phyloP scores from a whole-genome alignment of 2,113 vertebrate species.

The Tonatia bakeri region DNA sequence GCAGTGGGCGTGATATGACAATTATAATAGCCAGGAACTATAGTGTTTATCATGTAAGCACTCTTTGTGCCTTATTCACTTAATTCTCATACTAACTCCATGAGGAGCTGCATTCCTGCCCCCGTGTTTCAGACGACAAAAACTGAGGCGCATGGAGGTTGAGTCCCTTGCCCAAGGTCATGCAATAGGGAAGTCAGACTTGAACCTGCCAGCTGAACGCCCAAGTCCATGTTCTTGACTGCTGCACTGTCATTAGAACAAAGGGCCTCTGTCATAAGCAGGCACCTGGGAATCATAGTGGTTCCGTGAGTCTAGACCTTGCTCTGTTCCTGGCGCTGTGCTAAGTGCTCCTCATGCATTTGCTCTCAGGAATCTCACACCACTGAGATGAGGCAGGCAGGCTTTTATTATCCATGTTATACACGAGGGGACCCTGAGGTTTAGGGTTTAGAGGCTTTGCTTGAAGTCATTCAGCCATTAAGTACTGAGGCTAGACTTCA shows the following conservation, averaged over 20 bases:
- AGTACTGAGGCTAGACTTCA: not conserved
- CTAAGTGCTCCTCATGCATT: not conserved
- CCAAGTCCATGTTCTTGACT: not conserved
- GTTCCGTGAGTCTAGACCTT: not conserved
- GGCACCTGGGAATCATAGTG: not conserved
- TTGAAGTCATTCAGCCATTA: no score
- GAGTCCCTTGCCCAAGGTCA: not conserved
- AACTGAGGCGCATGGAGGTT: not conserved
- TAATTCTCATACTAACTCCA: not conserved
- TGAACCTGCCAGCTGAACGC: not conserved
- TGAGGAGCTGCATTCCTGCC: not conserved
- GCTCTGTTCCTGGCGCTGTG: fast-evolving
- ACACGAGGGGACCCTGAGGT: not conserved
- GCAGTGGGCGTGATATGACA: not conserved
- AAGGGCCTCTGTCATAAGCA: no score
- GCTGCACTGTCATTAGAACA: not conserved
- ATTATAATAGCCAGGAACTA: not conserved
- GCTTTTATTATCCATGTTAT: fast-evolving
- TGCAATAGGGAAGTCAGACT: not conserved
- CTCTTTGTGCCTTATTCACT: not conserved
- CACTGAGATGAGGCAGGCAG: not conserved
- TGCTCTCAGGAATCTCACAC: not conserved
- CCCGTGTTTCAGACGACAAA: not conserved
- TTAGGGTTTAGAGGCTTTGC: not conserved
- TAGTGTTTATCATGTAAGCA: not conserved